Evolutionary conservation across 2,797 vertebrate species (phyloP), one percentile per base, ranked within the genome.

Genomic region (Buceros bicornis): DNA sequence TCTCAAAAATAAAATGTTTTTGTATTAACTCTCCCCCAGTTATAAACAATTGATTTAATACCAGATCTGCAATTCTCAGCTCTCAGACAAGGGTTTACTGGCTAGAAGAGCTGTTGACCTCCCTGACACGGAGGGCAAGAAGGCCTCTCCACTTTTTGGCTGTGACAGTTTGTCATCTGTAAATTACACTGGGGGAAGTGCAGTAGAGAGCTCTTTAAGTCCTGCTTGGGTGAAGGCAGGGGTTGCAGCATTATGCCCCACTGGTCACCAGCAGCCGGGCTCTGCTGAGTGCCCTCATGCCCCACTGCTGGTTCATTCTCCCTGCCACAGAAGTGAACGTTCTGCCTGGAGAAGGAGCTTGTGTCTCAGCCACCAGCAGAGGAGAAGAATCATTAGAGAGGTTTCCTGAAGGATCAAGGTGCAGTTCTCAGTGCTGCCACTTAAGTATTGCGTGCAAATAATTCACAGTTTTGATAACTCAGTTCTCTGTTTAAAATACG

Each of bases 301-400:
- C 25, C 29, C 28, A 33, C 13, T 1, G 0, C 42, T 8, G 1
- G 8, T 16, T 47, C 3, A 5, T 76, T 51, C 43, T 29, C 24
- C 78, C n/a, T 3, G 1, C 10, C 40, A 72, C 0, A 0, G 28
- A 60, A 40, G 15, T 40, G 8, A n/a, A 54, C 31, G 40, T 77
- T 86, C 72, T 87, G 18, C 37, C 5, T 42, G 7, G 10, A 8
- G 10, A 69, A 57, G 12, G 19, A 78, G 31, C 50, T 87, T 60
- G 21, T 74, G 19, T 84, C 24, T 78, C 66, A 47, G 45, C 58
- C 54, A 25, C 37, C 20, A 56, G 51, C 11, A 47, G 64, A 76
- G 40, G 26, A 10, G 10, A 84, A 89, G 18, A 17, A 54, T 47
- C 9, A 11, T 7, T 40, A 40, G 58, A 47, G 26, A 48, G 50